Percentiles rank a stretch among this genome's conserved stretches.
These are phyloP conservation scores for Diachrysia chrysitis DNA, from an alignment of 2,888 invertebrate species.

Conservation along the genomic window DNA sequence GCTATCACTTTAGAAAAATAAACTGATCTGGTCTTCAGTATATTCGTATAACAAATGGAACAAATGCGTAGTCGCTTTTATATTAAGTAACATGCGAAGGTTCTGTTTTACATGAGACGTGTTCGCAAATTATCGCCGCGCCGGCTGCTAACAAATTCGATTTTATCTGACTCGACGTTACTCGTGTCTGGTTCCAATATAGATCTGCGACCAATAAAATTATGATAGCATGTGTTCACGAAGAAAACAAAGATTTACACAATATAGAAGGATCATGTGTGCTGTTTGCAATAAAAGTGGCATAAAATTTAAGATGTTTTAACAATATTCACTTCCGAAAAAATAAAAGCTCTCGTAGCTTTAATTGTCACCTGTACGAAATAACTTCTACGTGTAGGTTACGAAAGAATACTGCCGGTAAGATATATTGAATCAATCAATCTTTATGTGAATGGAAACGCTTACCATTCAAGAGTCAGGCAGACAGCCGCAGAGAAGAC, in stretches of 20 bases:
- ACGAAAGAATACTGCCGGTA: neutral
- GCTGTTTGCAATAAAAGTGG: conserved; percentile 6
- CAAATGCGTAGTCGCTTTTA: conserved; percentile 53
- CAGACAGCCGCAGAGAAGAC: neutral
- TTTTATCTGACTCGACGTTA: conserved; percentile 57
- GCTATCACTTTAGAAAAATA: neutral
- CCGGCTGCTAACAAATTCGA: conserved; percentile 67
- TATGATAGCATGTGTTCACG: conserved; percentile 22
- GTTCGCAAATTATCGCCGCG: conserved; percentile 63
- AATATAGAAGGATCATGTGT: conserved; percentile 32
- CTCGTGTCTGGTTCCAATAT: conserved; percentile 36
- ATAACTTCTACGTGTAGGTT: neutral
- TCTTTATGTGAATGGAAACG: neutral
- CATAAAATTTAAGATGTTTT: conserved; percentile 16
- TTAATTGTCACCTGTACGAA: neutral
- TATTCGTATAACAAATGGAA: conserved; percentile 19
- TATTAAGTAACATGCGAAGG: conserved; percentile 22
- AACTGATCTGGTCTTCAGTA: neutral
- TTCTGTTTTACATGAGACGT: conserved; percentile 55
- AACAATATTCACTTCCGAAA: no score
- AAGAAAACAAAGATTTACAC: conserved; percentile 26
- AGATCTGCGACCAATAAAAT: conserved; percentile 35
- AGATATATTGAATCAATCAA: conserved; percentile 5
- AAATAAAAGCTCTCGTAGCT: neutral
- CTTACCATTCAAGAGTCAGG: conserved; percentile 1